Base-by-base conservation (phyloP, 2,888 invertebrate species). In the Carpatolechia fugitivella region DNA sequence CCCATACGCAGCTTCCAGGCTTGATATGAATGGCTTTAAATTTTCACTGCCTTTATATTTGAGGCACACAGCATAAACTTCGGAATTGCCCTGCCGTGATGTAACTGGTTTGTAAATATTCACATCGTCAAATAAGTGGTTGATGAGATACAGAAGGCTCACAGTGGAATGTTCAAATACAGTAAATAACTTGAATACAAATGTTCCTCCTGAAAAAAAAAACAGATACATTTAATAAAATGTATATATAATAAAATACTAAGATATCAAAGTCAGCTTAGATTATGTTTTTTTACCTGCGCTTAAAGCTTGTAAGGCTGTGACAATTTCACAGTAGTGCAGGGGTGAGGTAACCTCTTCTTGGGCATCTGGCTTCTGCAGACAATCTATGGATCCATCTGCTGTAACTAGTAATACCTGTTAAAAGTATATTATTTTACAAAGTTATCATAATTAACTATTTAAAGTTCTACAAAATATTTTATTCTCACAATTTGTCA, bases 21-120 rank as follows among this genome's bases (percentile, higher is more conserved):
- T 75, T 2, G 82, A 69, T 33, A 92, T 65, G 66, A 86, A 91
- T 0, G 81, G 80, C 4, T 76, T 70, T 0, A 91, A 60, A n/a
- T 63, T 62, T 5, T 82, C 62, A 11, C 64, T 68, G 1, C 93
- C 93, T 63, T 89, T 90, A 70, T 92, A 95, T 18, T 90, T 86
- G 24, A 93, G 75, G 68, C 95, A 96, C 29, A 98, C 88, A 0
- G 97, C 92, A 74, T 99, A 99, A 0, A 96, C 93, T 83, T 99
- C 99, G 0, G 98, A 98, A 82, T 99, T 99, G 6, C 98, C 98
- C 71, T 95, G 94, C 74, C 97, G 96, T n/a, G 98, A 98, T 0
- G 97, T 96, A 0, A 93, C 94, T 0, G 99, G 98, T 77, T 99
- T 99, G 74, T 94, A 95, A 14, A 96, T 89, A 63, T 93, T 90